Conservation (phyloP, 2,113 vertebrate genomes). For the Eleginops maclovinus region DNA sequence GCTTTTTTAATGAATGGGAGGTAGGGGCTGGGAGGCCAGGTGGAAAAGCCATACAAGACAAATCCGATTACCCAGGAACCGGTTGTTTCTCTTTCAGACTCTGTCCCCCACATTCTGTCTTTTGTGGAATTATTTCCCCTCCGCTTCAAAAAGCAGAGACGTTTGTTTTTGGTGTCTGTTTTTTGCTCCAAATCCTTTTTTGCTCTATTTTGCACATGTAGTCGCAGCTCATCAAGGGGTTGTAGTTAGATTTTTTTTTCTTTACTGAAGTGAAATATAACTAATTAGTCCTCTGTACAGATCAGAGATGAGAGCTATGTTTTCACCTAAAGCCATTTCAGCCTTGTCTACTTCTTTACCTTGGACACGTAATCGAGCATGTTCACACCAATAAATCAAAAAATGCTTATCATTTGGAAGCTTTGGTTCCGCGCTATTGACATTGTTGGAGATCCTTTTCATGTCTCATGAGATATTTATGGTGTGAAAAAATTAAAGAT, state of each 20-base stretch:
- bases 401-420: conserved; percentile 32
- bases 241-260: conserved; percentile 53
- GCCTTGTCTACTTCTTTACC: conserved; percentile 15
- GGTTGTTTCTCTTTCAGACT: conserved; percentile 56
- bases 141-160: conserved; percentile 36
- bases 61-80: conserved; percentile 71
- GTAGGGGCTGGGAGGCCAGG: conserved; percentile 57
- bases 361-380: conserved; percentile 8
- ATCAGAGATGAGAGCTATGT: conserved; percentile 33
- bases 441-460: conserved; percentile 48
- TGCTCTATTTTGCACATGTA: conserved; percentile 47
- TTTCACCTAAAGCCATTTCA: conserved; percentile 50
- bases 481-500: conserved; percentile 32
- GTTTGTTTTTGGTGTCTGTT: conserved; percentile 62
- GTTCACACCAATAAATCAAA: conserved; percentile 22
- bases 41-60: conserved; percentile 68
- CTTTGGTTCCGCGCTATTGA: conserved; percentile 32
- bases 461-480: conserved; percentile 55
- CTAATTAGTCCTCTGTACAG: conserved; percentile 64
- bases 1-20: conserved; percentile 68
- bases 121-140: conserved; percentile 58
- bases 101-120: conserved; percentile 30
- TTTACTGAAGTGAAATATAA: conserved; percentile 46
- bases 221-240: conserved; percentile 24
- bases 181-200: conserved; percentile 56